A percentile compares a stretch with the other conserved stretches of the same genome.
phyloP scores from a whole-genome alignment of 2,888 invertebrate species.

The Idaea dimidiata region DNA sequence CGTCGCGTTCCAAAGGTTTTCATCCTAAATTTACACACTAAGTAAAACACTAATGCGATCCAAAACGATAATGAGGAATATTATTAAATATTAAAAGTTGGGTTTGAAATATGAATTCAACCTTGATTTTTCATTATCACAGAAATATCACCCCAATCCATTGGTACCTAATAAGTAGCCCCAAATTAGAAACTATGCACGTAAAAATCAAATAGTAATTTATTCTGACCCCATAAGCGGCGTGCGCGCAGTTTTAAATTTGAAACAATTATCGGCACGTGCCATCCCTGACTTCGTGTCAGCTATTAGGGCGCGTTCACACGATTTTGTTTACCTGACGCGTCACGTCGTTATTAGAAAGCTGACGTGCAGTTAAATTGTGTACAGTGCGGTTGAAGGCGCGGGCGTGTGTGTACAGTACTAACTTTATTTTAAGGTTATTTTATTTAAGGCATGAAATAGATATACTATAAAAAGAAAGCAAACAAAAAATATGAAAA shows the following conservation, averaged over 20 bases:
- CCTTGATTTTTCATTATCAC: background rate
- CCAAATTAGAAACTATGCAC: slow-evolving; percentile 29
- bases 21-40: no score
- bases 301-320: slow-evolving; percentile 47
- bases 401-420: no score
- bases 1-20: no score
- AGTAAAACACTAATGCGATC: no score
- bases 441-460: background rate
- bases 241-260: slow-evolving; percentile 36
- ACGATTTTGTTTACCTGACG: slow-evolving; percentile 46
- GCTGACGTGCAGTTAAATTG: slow-evolving; percentile 27
- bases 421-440: background rate
- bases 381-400: slow-evolving; percentile 17
- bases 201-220: slow-evolving; percentile 47
- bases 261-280: slow-evolving; percentile 69
- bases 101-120: background rate
- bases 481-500: no score
- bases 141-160: background rate
- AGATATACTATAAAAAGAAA: background rate
- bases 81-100: no score
- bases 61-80: no score
- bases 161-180: slow-evolving; percentile 17
- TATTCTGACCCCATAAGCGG: slow-evolving; percentile 56
- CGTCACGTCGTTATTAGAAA: slow-evolving; percentile 29
- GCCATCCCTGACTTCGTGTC: slow-evolving; percentile 37